A percentile compares a stretch with the other conserved stretches of the same genome.
Conservation (phyloP, 2,797 vertebrate genomes). For the Lutjanus argentimaculatus region DNA sequence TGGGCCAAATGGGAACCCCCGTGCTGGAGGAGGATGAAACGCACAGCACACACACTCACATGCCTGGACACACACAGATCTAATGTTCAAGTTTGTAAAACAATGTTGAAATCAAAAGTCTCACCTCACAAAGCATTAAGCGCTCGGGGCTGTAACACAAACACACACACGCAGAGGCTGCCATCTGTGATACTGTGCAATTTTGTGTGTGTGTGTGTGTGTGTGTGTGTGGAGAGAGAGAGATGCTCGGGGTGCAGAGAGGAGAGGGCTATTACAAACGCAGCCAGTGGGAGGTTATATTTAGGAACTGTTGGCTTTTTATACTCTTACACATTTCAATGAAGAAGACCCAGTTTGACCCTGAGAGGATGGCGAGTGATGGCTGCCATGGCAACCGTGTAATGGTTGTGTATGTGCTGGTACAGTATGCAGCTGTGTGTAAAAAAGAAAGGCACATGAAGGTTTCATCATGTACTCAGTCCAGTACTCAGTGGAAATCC, state of each 20-base stretch:
- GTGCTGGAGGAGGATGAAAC: slow-evolving; percentile 20
- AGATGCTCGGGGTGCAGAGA: not conserved
- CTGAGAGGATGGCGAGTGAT: slow-evolving; percentile 3
- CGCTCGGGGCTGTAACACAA: not conserved
- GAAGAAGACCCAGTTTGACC: slow-evolving; percentile 21
- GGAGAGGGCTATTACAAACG: slow-evolving; percentile 23
- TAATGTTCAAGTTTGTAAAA: not conserved
- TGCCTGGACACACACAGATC: not conserved
- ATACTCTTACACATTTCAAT: slow-evolving; percentile 8
- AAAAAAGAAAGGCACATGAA: not conserved
- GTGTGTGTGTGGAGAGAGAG: slow-evolving; percentile 13
- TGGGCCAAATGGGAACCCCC: slow-evolving; percentile 3
- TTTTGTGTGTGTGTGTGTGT: not conserved
- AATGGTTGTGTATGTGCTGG: not conserved
- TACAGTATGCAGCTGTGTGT: not conserved
- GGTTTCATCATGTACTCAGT: not conserved
- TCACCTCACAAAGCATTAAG: not conserved
- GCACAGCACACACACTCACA: slow-evolving; percentile 18
- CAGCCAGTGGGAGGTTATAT: slow-evolving; percentile 33
- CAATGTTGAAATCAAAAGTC: not conserved
- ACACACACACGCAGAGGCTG: slow-evolving; percentile 6
- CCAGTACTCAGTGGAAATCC: slow-evolving; percentile 6
- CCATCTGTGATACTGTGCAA: slow-evolving; percentile 8
- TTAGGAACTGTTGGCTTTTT: slow-evolving; percentile 34
- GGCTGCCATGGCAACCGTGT: slow-evolving; percentile 28